Conservation (phyloP, 2,888 invertebrate genomes). For the Drosophila emarginata region DNA sequence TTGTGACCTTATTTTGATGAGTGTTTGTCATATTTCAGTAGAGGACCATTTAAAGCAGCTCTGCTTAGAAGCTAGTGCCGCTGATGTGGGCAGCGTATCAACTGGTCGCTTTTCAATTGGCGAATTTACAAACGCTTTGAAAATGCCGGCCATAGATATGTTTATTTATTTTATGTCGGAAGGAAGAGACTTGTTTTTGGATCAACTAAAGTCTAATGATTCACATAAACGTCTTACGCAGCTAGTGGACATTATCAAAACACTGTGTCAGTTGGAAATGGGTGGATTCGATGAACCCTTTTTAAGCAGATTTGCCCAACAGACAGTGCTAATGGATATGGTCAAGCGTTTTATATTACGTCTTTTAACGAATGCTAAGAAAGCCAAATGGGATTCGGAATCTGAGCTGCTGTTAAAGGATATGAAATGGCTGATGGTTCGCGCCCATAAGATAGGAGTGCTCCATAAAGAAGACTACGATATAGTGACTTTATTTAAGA, state of each 20-base stretch:
- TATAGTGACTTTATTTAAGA: slow-evolving; percentile 53
- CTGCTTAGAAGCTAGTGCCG: slow-evolving; percentile 6
- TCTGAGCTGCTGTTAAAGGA: slow-evolving; percentile 48
- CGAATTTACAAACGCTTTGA: slow-evolving; percentile 43
- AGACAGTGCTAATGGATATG: slow-evolving; percentile 60
- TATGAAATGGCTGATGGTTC: slow-evolving; percentile 58
- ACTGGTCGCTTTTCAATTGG: slow-evolving; percentile 29
- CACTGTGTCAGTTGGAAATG: slow-evolving; percentile 68
- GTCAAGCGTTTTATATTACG: slow-evolving; percentile 54
- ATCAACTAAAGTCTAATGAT: slow-evolving; percentile 64
- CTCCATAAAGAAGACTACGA: slow-evolving; percentile 37
- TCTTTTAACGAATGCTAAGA: slow-evolving; percentile 79
- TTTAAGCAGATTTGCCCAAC: slow-evolving; percentile 56
- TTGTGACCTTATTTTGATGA: neutral
- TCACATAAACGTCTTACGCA: slow-evolving; percentile 61
- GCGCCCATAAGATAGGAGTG: slow-evolving; percentile 50
- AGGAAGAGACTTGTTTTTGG: slow-evolving; percentile 54
- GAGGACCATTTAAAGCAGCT: slow-evolving; percentile 20
- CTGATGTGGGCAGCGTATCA: slow-evolving; percentile 14
- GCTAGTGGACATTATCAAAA: slow-evolving; percentile 60
- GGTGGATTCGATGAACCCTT: slow-evolving; percentile 68
- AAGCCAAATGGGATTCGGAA: slow-evolving; percentile 50
- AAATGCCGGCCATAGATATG: slow-evolving; percentile 68
- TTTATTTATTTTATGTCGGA: slow-evolving; percentile 65
- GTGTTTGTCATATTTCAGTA: slow-evolving; percentile 5